These are phyloP conservation scores for Salvelinus alpinus DNA, from an alignment of 2,113 vertebrate species.

Conservation along the genomic window DNA sequence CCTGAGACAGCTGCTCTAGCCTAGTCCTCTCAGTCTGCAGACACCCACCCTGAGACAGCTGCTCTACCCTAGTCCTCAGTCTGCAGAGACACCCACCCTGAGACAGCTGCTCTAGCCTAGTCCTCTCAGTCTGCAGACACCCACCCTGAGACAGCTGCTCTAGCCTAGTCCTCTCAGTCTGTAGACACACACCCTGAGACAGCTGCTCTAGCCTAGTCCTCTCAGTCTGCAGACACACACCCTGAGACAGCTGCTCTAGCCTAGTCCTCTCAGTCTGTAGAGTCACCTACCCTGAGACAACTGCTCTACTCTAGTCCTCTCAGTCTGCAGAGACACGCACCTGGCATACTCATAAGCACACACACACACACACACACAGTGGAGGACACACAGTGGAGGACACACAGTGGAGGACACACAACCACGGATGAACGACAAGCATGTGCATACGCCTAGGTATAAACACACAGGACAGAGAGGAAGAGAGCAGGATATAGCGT, in stretches of 20 bases:
- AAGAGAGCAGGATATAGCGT: neutral
- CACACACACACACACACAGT: neutral
- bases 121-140: constrained; percentile 91
- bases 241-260: constrained; percentile 95
- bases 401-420: no score
- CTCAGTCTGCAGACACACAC: constrained; percentile 93
- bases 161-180: constrained; percentile 94
- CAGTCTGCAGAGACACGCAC: constrained; percentile 85
- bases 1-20: constrained; percentile 95
- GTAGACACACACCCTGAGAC: constrained; percentile 93
- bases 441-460: constrained; percentile 53
- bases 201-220: constrained; percentile 96
- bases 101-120: constrained; percentile 96
- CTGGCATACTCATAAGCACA: constrained; percentile 48
- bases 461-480: constrained; percentile 9
- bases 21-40: constrained; percentile 94
- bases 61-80: constrained; percentile 94
- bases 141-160: constrained; percentile 95
- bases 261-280: constrained; percentile 94
- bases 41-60: constrained; percentile 84
- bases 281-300: constrained; percentile 92
- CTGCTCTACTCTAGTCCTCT: constrained; percentile 94
- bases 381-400: neutral
- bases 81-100: constrained; percentile 91
- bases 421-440: constrained; percentile 13